phyloP scores from a whole-genome alignment of 2,113 vertebrate species.

The Rutilus rutilus region DNA sequence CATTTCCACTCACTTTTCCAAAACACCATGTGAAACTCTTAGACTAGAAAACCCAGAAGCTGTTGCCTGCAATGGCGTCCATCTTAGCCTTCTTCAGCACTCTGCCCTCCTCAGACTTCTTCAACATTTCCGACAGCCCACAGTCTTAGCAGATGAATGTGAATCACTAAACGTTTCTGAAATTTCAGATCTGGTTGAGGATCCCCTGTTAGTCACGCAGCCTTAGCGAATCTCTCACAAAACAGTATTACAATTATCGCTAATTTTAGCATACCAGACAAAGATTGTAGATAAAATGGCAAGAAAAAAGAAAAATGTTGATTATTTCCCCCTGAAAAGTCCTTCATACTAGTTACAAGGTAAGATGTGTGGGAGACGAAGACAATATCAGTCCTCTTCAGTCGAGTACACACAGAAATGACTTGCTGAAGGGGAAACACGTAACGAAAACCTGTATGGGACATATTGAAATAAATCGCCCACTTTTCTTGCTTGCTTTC shows the following conservation, averaged over 20 bases:
- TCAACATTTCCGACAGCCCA: slow-evolving; percentile 15
- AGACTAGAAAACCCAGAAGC: slow-evolving; percentile 7
- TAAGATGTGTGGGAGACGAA: neutral
- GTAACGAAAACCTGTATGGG: slow-evolving; percentile 7
- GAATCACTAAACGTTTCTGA: slow-evolving; percentile 43
- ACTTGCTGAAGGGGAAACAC: slow-evolving; percentile 46
- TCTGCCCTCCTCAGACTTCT: neutral
- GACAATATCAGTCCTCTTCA: slow-evolving; percentile 1
- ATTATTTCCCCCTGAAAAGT: neutral
- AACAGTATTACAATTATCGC: neutral
- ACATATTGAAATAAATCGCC: slow-evolving; percentile 44
- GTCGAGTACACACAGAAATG: slow-evolving; percentile 13
- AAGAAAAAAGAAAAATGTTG: neutral
- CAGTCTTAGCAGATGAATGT: slow-evolving; percentile 26
- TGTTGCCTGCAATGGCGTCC: slow-evolving; percentile 15
- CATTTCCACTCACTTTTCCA: slow-evolving; percentile 31
- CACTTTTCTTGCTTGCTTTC: slow-evolving; percentile 26
- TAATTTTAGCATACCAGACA: neutral
- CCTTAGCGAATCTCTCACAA: neutral
- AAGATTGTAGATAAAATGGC: neutral
- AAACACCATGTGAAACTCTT: slow-evolving; percentile 20
- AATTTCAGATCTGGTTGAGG: slow-evolving; percentile 28
- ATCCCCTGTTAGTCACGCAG: slow-evolving; percentile 45
- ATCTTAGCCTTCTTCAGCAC: slow-evolving; percentile 17
- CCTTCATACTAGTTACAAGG: neutral